Evolutionary conservation across 1,140 invertebrate genomes (phyloP).

Genomic region (Temnothorax longispinosus): DNA sequence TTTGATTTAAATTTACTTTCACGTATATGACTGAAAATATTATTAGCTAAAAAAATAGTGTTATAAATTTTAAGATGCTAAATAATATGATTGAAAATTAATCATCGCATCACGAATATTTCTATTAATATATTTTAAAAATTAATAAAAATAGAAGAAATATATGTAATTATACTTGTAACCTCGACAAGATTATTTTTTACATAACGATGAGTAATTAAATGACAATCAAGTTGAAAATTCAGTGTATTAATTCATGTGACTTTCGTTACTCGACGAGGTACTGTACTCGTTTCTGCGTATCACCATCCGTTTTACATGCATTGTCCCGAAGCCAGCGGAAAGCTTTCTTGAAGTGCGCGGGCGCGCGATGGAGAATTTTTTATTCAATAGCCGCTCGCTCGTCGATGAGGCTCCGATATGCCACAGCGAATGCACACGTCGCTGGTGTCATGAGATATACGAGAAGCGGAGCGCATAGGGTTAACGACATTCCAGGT

Average conservation of each 20-base stretch:
- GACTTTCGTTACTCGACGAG: background rate
- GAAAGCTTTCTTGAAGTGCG: background rate
- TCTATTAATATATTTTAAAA: background rate
- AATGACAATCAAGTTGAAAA: background rate
- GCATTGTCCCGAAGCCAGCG: background rate
- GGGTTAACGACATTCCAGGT: slow-evolving; percentile 54
- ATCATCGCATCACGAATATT: background rate
- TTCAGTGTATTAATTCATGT: background rate
- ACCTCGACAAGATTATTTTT: background rate
- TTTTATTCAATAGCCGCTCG: slow-evolving; percentile 38
- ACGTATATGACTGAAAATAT: background rate
- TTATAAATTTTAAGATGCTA: background rate
- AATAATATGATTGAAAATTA: background rate
- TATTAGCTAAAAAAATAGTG: background rate
- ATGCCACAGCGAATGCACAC: slow-evolving; percentile 9
- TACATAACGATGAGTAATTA: background rate
- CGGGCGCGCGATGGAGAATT: background rate
- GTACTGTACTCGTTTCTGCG: background rate
- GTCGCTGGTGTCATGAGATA: slow-evolving; percentile 39
- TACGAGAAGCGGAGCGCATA: slow-evolving; percentile 35
- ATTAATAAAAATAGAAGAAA: background rate
- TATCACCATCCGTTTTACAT: slow-evolving; percentile 8
- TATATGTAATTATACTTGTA: background rate
- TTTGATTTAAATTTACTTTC: background rate
- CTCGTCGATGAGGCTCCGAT: slow-evolving; percentile 38